phyloP scores from a whole-genome alignment of 2,888 invertebrate genomes.

The Formica aserva region DNA sequence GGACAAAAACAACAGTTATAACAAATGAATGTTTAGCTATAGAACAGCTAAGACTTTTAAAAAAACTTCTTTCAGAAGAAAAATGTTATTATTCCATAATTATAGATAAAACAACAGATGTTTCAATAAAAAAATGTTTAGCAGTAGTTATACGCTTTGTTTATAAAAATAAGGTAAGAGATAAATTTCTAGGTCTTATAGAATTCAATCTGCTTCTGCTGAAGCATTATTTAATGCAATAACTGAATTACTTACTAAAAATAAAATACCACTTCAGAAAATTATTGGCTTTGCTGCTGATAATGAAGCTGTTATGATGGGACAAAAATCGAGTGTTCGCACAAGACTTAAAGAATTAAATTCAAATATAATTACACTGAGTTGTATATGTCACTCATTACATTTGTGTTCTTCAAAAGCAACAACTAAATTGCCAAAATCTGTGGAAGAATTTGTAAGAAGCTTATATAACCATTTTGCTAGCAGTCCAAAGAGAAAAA shows the following conservation, averaged over 20 bases:
- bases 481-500: neutral
- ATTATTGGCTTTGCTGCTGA: conserved; percentile 18
- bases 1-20: neutral
- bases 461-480: conserved; percentile 24
- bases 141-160: conserved; percentile 11
- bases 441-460: conserved; percentile 18
- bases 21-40: neutral
- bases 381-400: conserved; percentile 18
- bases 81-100: conserved; percentile 1
- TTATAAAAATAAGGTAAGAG: neutral
- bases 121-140: neutral
- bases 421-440: conserved; percentile 12
- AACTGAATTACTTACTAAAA: neutral
- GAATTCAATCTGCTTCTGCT: conserved; percentile 20
- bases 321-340: conserved; percentile 6
- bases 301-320: conserved; percentile 24
- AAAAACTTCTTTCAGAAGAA: neutral
- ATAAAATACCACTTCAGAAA: neutral
- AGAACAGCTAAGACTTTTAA: neutral
- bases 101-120: conserved; percentile 9
- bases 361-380: neutral
- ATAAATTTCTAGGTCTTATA: conserved; percentile 9
- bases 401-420: conserved; percentile 23
- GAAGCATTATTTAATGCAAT: conserved; percentile 9
- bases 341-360: conserved; percentile 22